Conservation (phyloP, 2,888 invertebrate species). For the Drosophila buzzatii region DNA sequence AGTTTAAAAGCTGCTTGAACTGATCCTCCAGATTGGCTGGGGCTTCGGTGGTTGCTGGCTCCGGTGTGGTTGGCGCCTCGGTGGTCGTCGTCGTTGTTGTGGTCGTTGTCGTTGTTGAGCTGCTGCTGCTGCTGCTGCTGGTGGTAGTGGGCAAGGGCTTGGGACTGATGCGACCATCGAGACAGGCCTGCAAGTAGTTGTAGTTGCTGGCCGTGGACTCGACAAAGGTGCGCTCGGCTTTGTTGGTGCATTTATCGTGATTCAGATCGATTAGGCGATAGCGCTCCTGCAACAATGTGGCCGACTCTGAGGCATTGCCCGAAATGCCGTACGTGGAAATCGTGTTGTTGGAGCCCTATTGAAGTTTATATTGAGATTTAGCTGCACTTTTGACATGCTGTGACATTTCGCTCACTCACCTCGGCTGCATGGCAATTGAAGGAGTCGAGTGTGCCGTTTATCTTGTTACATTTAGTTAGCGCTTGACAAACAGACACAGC, state of each 20-base stretch:
- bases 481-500: constrained; percentile 61
- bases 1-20: constrained; percentile 74
- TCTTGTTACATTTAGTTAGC: constrained; percentile 50
- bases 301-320: constrained; percentile 79
- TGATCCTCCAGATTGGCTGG: constrained; percentile 65
- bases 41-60: constrained; percentile 43
- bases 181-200: constrained; percentile 74
- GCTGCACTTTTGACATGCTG: neutral
- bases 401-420: constrained; percentile 59
- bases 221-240: constrained; percentile 74
- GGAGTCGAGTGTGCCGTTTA: constrained; percentile 66
- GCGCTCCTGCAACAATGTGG: constrained; percentile 70
- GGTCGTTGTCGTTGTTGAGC: constrained; percentile 46
- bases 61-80: constrained; percentile 42
- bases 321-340: constrained; percentile 75
- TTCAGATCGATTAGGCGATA: constrained; percentile 72
- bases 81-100: constrained; percentile 69
- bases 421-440: constrained; percentile 74
- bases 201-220: constrained; percentile 73
- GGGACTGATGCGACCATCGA: constrained; percentile 69
- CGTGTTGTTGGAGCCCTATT: constrained; percentile 79
- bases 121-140: constrained; percentile 13
- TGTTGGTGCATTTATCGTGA: constrained; percentile 71
- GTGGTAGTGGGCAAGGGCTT: constrained; percentile 45
- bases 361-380: neutral